These are phyloP conservation scores for Urocolius indicus DNA, from an alignment of 2,113 vertebrate genomes.

Conservation along the genomic window DNA sequence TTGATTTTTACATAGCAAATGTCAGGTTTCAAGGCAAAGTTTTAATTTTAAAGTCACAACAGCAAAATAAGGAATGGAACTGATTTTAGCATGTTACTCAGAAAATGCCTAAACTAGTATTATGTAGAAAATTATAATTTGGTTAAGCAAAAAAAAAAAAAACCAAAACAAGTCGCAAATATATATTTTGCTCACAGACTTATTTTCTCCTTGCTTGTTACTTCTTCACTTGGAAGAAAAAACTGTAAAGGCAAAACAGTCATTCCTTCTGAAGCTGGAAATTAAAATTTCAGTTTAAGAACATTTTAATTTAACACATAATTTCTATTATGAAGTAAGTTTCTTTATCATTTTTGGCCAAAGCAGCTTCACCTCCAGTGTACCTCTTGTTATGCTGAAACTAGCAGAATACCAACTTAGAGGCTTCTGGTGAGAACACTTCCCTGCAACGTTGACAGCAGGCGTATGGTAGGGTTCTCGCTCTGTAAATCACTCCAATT, in stretches of 20 bases:
- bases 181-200: not conserved
- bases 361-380: not conserved
- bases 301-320: not conserved
- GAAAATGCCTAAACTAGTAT: not conserved
- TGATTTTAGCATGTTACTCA: not conserved
- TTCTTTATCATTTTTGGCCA: not conserved
- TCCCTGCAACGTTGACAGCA: not conserved
- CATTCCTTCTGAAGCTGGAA: not conserved
- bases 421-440: not conserved
- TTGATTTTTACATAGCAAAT: not conserved
- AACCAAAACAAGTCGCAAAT: not conserved
- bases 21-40: not conserved
- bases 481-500: not conserved
- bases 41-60: not conserved
- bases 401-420: not conserved
- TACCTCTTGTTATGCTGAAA: not conserved
- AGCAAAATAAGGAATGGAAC: not conserved
- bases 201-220: not conserved
- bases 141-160: not conserved
- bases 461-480: not conserved
- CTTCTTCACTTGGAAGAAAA: not conserved
- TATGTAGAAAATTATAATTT: not conserved
- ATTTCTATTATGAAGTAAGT: not conserved
- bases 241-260: not conserved
- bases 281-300: not conserved